These are phyloP conservation scores for Antennarius maculatus DNA, from an alignment of 2,797 vertebrate genomes.

Conservation along the genomic window DNA sequence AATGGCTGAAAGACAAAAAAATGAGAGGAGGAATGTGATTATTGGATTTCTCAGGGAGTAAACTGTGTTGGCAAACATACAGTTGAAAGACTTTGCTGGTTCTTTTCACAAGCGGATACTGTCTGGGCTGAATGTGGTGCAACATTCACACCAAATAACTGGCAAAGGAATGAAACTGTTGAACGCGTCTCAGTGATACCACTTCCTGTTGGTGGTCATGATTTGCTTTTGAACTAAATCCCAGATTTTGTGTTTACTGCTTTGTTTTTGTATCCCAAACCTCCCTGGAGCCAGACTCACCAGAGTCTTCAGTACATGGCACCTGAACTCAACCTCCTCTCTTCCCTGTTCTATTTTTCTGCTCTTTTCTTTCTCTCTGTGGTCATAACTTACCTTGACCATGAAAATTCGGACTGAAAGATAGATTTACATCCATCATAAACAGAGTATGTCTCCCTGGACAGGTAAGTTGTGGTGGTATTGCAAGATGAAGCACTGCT, in stretches of 20 bases:
- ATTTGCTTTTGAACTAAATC: constrained; percentile 52
- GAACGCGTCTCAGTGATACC: constrained; percentile 5
- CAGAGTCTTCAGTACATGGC: neutral
- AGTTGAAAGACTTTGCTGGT: constrained; percentile 55
- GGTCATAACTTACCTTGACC: constrained; percentile 37
- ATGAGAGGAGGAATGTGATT: constrained; percentile 71
- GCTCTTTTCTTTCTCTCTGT: constrained; percentile 25
- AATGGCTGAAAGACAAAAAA: constrained; percentile 64
- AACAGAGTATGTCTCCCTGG: constrained; percentile 17
- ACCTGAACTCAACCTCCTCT: neutral
- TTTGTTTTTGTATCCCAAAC: constrained; percentile 8
- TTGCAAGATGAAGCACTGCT: constrained; percentile 40
- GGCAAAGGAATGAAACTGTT: constrained; percentile 27
- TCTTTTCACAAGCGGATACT: constrained; percentile 58
- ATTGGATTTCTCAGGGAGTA: constrained; percentile 67
- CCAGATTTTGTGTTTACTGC: constrained; percentile 40
- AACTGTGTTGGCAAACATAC: constrained; percentile 76
- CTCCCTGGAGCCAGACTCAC: constrained; percentile 25
- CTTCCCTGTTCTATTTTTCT: neutral
- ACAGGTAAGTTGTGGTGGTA: neutral
- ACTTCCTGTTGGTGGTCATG: neutral
- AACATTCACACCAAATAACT: constrained; percentile 28
- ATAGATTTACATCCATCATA: constrained; percentile 33
- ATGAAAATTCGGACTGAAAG: constrained; percentile 16
- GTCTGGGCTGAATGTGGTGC: constrained; percentile 32